phyloP scores from a whole-genome alignment of 2,888 invertebrate species.

The Tetragnatha montana region DNA sequence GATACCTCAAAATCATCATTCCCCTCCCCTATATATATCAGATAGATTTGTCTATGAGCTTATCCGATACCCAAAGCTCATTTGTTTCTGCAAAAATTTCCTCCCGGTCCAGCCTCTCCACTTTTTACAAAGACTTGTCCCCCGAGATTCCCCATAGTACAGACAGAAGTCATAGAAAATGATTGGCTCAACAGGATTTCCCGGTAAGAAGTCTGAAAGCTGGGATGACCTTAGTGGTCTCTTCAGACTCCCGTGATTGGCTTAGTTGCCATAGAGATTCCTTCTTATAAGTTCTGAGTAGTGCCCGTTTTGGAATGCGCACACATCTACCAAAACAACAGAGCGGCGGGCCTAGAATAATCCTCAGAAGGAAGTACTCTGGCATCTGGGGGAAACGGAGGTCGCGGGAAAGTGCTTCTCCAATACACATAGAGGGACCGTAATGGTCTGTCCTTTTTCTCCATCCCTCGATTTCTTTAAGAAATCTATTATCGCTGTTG shows the following conservation, averaged over 20 bases:
- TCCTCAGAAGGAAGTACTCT: conserved; percentile 25
- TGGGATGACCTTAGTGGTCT: conserved; percentile 63
- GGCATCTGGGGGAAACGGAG: conserved; percentile 3
- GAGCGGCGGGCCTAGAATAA: conserved; percentile 41
- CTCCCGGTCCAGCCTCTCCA: neutral
- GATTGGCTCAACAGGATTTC: conserved; percentile 65
- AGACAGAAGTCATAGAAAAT: conserved; percentile 65
- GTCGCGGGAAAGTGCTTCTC: conserved; percentile 38
- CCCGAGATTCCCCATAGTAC: neutral
- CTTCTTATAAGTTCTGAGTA: conserved; percentile 55
- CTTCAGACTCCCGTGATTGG: conserved; percentile 57
- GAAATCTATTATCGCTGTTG: conserved; percentile 35
- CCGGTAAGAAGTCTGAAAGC: conserved; percentile 60
- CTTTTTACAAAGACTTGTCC: conserved; percentile 17
- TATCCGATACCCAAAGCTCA: conserved; percentile 19
- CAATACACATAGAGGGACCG: conserved; percentile 12
- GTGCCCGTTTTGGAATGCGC: conserved; percentile 55
- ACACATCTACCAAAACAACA: conserved; percentile 51
- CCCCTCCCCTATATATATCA: no score
- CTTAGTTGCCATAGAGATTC: conserved; percentile 68
- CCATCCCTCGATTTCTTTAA: neutral
- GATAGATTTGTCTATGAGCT: no score
- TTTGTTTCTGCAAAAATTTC: conserved; percentile 24
- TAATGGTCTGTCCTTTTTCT: conserved; percentile 37
- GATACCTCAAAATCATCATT: no score